phyloP scores from a whole-genome alignment of 2,113 vertebrate species.

The Pachypanchax playfairii region DNA sequence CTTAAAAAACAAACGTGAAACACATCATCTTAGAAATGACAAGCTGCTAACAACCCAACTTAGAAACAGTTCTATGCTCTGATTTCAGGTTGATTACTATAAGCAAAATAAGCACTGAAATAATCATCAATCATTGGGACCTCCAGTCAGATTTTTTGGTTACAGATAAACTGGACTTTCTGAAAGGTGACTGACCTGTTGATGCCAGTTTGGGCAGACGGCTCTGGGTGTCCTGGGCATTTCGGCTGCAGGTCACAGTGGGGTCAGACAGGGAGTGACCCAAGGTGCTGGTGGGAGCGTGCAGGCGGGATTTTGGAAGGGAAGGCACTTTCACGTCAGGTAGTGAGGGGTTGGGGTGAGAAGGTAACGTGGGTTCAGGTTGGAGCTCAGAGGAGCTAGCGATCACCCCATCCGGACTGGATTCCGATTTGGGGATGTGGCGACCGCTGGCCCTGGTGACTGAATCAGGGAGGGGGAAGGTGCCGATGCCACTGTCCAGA shows the following conservation, averaged over 20 bases:
- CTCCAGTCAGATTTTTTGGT: too few relatives aligned
- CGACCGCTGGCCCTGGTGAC: slow-evolving; percentile 80
- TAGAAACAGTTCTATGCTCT: too few relatives aligned
- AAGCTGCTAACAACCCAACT: too few relatives aligned
- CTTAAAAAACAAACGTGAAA: too few relatives aligned
- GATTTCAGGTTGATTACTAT: too few relatives aligned
- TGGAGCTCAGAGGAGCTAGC: slow-evolving; percentile 50
- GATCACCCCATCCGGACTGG: slow-evolving; percentile 64
- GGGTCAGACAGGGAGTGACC: slow-evolving; percentile 85
- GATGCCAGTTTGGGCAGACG: slow-evolving; percentile 80
- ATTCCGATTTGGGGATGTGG: slow-evolving; percentile 80
- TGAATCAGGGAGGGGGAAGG: slow-evolving; percentile 90
- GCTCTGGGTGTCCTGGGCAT: slow-evolving; percentile 73
- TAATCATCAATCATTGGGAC: too few relatives aligned
- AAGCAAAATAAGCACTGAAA: not conserved
- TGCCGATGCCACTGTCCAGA: slow-evolving; percentile 94
- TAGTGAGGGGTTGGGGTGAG: slow-evolving; percentile 58
- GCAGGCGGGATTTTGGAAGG: slow-evolving; percentile 65
- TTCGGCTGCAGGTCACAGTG: slow-evolving; percentile 69
- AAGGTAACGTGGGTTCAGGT: slow-evolving; percentile 35
- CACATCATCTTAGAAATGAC: too few relatives aligned
- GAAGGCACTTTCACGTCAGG: slow-evolving; percentile 85
- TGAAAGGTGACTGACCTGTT: slow-evolving; percentile 79
- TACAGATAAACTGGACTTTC: too few relatives aligned
- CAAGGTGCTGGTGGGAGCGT: slow-evolving; percentile 63